Evolutionary conservation across 1,140 invertebrate genomes (phyloP), one percentile per base, ranked within the genome.

Genomic region (Pteromalus puparum): DNA sequence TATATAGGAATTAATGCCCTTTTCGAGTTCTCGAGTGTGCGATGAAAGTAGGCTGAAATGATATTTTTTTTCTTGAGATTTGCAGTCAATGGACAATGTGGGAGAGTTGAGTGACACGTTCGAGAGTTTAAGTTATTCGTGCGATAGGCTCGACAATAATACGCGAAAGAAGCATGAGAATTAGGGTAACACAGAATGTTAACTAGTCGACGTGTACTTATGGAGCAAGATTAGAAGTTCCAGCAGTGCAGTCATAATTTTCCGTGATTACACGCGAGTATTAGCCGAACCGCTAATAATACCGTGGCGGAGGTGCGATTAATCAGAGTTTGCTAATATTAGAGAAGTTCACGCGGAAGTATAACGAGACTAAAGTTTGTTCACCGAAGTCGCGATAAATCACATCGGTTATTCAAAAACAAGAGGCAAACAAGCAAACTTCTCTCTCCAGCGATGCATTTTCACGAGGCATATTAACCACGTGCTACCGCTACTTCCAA

Each of bases 301-400:
- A 15, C 48, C 18, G 48, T 5, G 18, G 15, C 53, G 7, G 53
- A 61, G 53, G 18, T 21, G 21, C 53, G 3, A 61, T 68, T 79
- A n/a, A 42, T 68, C 61, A 42, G n/a, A 61, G 77, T 42, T 68
- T 68, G 67, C 42, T 67, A 38, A 79, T 67, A 68, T 65, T 79
- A 21, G 48, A 65, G 21, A 68, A 67, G 38, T 42, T 79, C 5
- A 13, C 6, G 18, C 48, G 5, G 3, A 61, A 21, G 18, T n/a
- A 7, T 7, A 48, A 53, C 48, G 18, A 53, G 12, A 15, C 18
- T 53, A 18, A 53, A 53, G 3, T 53, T 53, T 10, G 48, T 53
- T 21, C 48, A 2, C 12, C 13, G 12, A 42, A 42, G 38, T 42
- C 38, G 7, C 10, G 10, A 42, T 42, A 42, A 53, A 53, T 15